Percentiles rank a stretch among this genome's conserved stretches.
Conservation (phyloP, 2,888 invertebrate genomes). For the Polyploca ridens region DNA sequence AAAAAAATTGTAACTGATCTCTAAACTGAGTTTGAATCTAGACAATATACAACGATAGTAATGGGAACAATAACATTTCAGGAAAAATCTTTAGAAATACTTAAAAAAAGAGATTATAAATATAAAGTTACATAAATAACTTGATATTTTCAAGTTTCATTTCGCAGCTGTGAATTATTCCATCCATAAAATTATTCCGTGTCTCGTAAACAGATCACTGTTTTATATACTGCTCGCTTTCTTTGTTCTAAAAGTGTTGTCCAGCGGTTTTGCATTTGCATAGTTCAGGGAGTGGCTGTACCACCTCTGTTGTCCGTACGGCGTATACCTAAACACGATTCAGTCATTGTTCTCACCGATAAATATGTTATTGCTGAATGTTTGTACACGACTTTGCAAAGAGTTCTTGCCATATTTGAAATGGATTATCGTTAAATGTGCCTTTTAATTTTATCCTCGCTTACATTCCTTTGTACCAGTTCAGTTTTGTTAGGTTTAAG, state of each 20-base stretch:
- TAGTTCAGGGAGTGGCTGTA: conserved; percentile 31
- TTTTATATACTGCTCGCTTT: conserved; percentile 2
- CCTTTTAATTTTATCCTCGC: conserved; percentile 5
- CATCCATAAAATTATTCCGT: background rate
- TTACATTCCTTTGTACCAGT: background rate
- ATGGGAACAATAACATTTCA: too few relatives aligned
- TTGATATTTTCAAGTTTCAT: background rate
- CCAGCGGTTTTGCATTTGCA: conserved; percentile 10
- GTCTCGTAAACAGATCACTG: conserved; percentile 1
- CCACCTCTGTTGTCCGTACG: conserved; percentile 26
- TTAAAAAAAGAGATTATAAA: too few relatives aligned
- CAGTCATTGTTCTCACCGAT: conserved; percentile 42
- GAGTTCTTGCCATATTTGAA: conserved; percentile 8
- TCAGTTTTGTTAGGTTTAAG: background rate
- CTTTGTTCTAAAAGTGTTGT: conserved; percentile 10
- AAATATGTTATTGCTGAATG: conserved; percentile 32
- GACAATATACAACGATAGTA: too few relatives aligned
- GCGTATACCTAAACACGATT: conserved; percentile 37
- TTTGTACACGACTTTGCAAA: conserved; percentile 40
- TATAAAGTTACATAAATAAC: too few relatives aligned
- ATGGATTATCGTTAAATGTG: conserved; percentile 7
- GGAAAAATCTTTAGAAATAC: too few relatives aligned
- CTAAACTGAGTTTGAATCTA: too few relatives aligned
- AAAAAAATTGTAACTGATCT: too few relatives aligned
- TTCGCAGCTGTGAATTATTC: background rate